phyloP scores from a whole-genome alignment of 1,140 invertebrate genomes.

The Neodiprion virginianus region DNA sequence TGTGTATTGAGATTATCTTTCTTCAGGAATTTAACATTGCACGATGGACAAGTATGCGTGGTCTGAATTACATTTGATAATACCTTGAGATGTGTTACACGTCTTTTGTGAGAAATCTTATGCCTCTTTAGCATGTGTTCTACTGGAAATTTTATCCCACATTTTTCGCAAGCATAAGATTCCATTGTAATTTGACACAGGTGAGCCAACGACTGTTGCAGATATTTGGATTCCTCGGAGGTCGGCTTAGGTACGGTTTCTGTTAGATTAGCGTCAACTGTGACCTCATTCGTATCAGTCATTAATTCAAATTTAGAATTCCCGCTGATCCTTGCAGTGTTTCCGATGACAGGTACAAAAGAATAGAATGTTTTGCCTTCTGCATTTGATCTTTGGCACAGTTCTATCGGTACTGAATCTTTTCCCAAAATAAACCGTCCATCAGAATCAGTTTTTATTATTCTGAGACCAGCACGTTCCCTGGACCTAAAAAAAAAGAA shows the following conservation, averaged over 20 bases:
- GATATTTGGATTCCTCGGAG: neutral
- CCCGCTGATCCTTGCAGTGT: neutral
- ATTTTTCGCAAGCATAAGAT: constrained; percentile 41
- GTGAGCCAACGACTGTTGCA: constrained; percentile 7
- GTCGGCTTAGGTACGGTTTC: neutral
- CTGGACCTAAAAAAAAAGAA: constrained; percentile 32
- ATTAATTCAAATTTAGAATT: neutral
- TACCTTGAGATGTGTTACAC: no score
- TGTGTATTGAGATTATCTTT: constrained; percentile 25
- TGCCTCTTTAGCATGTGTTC: constrained; percentile 47
- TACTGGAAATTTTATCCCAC: constrained; percentile 45
- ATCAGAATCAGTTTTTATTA: constrained; percentile 24
- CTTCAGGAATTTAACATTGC: constrained; percentile 25
- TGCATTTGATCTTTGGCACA: constrained; percentile 26
- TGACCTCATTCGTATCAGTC: neutral
- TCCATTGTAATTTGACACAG: constrained; percentile 16
- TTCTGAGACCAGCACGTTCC: constrained; percentile 16
- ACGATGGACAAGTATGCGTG: constrained; percentile 1
- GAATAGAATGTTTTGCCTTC: constrained; percentile 28
- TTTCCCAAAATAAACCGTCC: constrained; percentile 28
- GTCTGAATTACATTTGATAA: no score
- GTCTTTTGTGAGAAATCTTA: constrained; percentile 15
- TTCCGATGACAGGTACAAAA: constrained; percentile 17
- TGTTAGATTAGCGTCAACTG: neutral
- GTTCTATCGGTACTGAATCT: constrained; percentile 26